Evolutionary conservation across 2,113 vertebrate species (phyloP), one percentile per base, ranked within the genome.

Genomic region (Hemibagrus wyckioides): DNA sequence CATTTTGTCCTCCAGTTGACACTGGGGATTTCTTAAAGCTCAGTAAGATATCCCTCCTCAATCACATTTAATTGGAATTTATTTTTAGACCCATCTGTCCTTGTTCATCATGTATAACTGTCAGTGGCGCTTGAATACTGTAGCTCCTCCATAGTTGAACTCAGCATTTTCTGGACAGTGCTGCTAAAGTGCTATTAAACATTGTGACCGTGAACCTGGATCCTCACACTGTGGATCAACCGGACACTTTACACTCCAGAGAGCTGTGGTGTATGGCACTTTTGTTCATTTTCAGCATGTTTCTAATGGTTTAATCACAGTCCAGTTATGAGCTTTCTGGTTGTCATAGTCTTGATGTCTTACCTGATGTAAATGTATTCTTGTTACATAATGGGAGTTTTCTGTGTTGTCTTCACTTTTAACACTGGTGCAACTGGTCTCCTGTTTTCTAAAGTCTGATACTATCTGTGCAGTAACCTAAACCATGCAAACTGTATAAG

Each of bases 341-440:
- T 84, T 63, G 80, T 63, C 48, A 86, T 33, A 83, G n/a, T 73
- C 6, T 87, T 48, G 25, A 87, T 84, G 71, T 93, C 92, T 90
- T 90, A 90, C 89, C 88, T 86, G 36, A 57, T 94, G 90, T 92
- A 92, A 90, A 92, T 93, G 92, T 91, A 80, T 83, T 80, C 86
- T 92, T 88, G 90, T 73, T 63, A 79, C 44, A 88, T 82, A 79
- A 33, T 89, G 82, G 54, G 59, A 92, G 84, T 90, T 90, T 88
- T 84, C 9, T 85, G 89, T 67, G 25, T 33, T 90, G 79, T 90
- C 86, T 73, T 54, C 41, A 83, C 63, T 85, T 83, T 82, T 73
- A 73, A 65, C 79, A 71, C 23, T 90, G 80, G 80, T 90, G 54
- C 28, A 82, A 88, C 23, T 80, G 80, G 82, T 92, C 88, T 59